Evolutionary conservation across 2,888 invertebrate species (phyloP).

Genomic region (Neuroscelio doddi): DNA sequence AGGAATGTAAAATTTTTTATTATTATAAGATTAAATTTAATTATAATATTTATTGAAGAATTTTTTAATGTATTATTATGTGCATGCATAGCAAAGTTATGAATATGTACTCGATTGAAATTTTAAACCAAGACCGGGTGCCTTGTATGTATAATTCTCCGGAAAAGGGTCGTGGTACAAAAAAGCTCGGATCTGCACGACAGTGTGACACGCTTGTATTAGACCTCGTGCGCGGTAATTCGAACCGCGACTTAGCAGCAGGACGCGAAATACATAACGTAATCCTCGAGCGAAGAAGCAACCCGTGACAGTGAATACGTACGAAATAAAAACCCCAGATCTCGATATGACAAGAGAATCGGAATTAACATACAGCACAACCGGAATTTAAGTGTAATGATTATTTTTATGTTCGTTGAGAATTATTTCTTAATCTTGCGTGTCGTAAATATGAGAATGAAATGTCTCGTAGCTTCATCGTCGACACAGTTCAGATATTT

Average conservation of each 20-base stretch:
- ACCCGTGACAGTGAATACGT: slow-evolving; percentile 42
- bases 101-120: slow-evolving; percentile 25
- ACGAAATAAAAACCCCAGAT: slow-evolving; percentile 21
- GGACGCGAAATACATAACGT: slow-evolving; percentile 25
- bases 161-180: slow-evolving; percentile 26
- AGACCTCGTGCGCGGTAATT: slow-evolving; percentile 41
- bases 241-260: slow-evolving; percentile 37
- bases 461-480: too few species aligned
- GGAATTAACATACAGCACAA: slow-evolving; percentile 6
- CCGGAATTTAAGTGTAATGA: too few species aligned
- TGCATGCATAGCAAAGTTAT: too few species aligned
- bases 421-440: too few species aligned
- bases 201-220: slow-evolving; percentile 24
- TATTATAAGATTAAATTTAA: too few species aligned
- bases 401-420: not conserved
- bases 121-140: slow-evolving; percentile 21
- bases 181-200: slow-evolving; percentile 27
- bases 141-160: slow-evolving; percentile 27
- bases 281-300: slow-evolving; percentile 29
- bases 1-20: too few species aligned
- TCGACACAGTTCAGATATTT: too few species aligned
- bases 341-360: slow-evolving; percentile 6
- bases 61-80: too few species aligned
- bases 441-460: too few species aligned
- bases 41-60: too few species aligned